Percentiles rank a stretch among this genome's conserved stretches.
These are phyloP conservation scores for Lucilia sericata DNA, from an alignment of 1,140 invertebrate species.

Conservation along the genomic window DNA sequence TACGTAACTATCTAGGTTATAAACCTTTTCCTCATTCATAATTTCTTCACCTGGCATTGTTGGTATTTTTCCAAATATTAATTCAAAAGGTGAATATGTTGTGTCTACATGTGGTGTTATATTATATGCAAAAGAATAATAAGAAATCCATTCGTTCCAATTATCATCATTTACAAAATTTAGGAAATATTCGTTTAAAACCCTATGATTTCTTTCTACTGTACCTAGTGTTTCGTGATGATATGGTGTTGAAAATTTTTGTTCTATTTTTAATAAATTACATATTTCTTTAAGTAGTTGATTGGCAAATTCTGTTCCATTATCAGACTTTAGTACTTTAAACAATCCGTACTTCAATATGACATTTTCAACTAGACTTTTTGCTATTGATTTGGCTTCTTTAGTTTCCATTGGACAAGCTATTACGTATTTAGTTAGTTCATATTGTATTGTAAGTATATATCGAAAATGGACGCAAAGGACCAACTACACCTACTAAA, in stretches of 20 bases:
- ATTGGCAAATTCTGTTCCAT: slow-evolving; percentile 48
- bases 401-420: slow-evolving; percentile 44
- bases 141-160: no score
- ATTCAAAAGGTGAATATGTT: no score
- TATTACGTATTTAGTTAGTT: slow-evolving; percentile 32
- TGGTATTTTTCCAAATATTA: no score
- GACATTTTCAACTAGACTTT: slow-evolving; percentile 40
- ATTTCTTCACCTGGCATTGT: background rate
- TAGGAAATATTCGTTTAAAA: slow-evolving; percentile 47
- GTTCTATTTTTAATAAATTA: slow-evolving; percentile 32
- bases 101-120: background rate
- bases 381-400: slow-evolving; percentile 47
- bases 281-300: slow-evolving; percentile 41
- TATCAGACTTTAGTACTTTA: slow-evolving; percentile 45
- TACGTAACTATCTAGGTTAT: slow-evolving; percentile 32
- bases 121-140: no score
- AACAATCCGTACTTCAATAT: slow-evolving; percentile 45
- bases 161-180: slow-evolving; percentile 28
- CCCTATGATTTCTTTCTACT: slow-evolving; percentile 46
- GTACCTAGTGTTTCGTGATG: slow-evolving; percentile 46
- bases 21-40: background rate
- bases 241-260: slow-evolving; percentile 46
- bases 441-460: slow-evolving; percentile 47
- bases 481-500: slow-evolving; percentile 2
- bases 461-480: slow-evolving; percentile 31